Conservation (phyloP, 2,113 vertebrate species). For the Acrocephalus arundinaceus region DNA sequence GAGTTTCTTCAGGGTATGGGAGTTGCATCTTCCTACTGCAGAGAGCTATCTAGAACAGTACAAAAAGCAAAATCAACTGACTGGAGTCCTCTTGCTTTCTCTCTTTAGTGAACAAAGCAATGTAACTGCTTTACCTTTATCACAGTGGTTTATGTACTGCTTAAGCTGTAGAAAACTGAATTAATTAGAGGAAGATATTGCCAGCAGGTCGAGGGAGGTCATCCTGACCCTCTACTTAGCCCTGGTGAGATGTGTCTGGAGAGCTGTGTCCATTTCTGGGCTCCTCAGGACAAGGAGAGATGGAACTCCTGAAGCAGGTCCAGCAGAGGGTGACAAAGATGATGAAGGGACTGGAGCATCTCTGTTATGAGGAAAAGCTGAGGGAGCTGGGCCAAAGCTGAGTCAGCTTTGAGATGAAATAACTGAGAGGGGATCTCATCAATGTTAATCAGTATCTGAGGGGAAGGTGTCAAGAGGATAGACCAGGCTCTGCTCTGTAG, state of each 20-base stretch:
- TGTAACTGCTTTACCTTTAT: neutral
- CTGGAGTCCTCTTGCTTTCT: neutral
- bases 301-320: neutral
- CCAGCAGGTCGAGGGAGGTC: neutral
- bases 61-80: neutral
- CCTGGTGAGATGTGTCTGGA: neutral
- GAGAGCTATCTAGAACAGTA: neutral
- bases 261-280: neutral
- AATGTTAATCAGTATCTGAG: neutral
- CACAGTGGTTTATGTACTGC: neutral
- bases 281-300: neutral
- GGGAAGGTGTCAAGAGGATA: neutral
- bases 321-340: neutral
- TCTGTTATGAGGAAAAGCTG: neutral
- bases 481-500: accelerated
- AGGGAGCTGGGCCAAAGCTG: neutral
- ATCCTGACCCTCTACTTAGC: neutral
- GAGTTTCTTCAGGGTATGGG: neutral
- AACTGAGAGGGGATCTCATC: neutral
- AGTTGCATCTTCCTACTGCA: neutral
- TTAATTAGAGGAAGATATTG: neutral
- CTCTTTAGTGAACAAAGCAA: neutral
- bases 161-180: neutral
- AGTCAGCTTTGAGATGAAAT: neutral
- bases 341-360: neutral